phyloP scores from a whole-genome alignment of 2,113 vertebrate genomes.

The Erythrocebus patas region DNA sequence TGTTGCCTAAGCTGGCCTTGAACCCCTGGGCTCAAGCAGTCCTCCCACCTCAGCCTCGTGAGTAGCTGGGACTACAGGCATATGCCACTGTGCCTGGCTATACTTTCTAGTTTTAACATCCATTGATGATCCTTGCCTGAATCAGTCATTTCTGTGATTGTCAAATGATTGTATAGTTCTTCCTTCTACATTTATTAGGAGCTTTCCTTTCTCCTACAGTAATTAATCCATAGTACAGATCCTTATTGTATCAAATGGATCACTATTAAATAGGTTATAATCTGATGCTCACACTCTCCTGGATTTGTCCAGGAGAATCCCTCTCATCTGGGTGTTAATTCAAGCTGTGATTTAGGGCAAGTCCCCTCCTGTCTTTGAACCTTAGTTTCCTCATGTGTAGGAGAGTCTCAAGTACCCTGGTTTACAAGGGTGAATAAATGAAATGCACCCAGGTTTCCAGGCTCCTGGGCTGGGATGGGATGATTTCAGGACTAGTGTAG shows the following conservation, averaged over 20 bases:
- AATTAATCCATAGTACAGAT: background rate
- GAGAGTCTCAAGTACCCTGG: background rate
- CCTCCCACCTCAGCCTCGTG: background rate
- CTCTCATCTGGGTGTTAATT: conserved; percentile 4
- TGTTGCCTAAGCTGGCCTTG: background rate
- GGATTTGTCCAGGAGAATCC: background rate
- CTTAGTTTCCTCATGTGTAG: conserved; percentile 7
- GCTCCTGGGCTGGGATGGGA: background rate
- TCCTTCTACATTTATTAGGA: background rate
- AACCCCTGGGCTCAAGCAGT: background rate
- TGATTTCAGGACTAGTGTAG: background rate
- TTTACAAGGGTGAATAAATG: background rate
- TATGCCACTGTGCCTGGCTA: background rate
- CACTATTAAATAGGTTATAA: conserved; percentile 1
- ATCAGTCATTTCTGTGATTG: background rate
- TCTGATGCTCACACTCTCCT: background rate
- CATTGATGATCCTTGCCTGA: background rate
- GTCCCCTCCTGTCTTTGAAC: background rate
- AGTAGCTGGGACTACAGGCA: background rate
- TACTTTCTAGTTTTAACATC: background rate
- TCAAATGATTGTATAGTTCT: conserved; percentile 38
- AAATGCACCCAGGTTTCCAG: background rate
- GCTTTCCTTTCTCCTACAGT: background rate
- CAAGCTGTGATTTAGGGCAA: background rate
- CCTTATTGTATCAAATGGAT: conserved; percentile 21